A percentile compares a stretch with the other conserved stretches of the same genome.
phyloP scores from a whole-genome alignment of 2,888 invertebrate genomes.

The Allygus modestus region DNA sequence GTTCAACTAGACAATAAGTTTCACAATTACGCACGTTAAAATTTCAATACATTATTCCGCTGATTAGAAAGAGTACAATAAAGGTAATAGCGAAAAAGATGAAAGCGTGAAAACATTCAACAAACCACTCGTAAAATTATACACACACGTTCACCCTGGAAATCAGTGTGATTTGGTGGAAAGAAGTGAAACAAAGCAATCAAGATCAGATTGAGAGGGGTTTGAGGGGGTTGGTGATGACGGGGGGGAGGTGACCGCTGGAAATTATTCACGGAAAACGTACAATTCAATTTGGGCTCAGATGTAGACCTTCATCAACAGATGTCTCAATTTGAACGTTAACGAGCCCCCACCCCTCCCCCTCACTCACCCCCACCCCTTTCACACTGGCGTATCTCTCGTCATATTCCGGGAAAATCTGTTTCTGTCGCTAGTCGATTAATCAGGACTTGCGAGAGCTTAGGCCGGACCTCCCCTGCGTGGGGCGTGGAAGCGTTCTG shows the following conservation, averaged over 20 bases:
- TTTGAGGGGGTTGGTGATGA: background rate
- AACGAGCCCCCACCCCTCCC: slow-evolving; percentile 26
- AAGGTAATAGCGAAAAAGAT: too few relatives aligned
- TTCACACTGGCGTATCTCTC: background rate
- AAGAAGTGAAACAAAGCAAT: slow-evolving; percentile 67
- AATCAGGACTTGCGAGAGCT: background rate
- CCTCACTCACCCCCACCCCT: background rate
- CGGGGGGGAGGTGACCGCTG: slow-evolving; percentile 25
- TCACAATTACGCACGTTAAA: too few relatives aligned
- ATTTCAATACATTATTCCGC: too few relatives aligned
- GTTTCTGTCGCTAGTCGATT: slow-evolving; percentile 13
- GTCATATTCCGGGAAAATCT: slow-evolving; percentile 26
- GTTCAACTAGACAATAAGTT: too few relatives aligned
- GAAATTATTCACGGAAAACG: slow-evolving; percentile 52
- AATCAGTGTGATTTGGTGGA: slow-evolving; percentile 34
- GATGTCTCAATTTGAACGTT: slow-evolving; percentile 41
- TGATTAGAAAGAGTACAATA: too few relatives aligned
- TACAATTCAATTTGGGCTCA: slow-evolving; percentile 57
- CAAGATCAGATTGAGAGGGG: slow-evolving; percentile 61
- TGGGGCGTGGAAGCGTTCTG: background rate
- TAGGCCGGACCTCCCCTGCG: background rate
- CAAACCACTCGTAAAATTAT: slow-evolving; percentile 10
- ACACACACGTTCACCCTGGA: slow-evolving; percentile 14
- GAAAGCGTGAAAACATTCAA: background rate
- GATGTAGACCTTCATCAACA: slow-evolving; percentile 56